phyloP scores from a whole-genome alignment of 2,888 invertebrate species.

The Leptura quadrifasciata region DNA sequence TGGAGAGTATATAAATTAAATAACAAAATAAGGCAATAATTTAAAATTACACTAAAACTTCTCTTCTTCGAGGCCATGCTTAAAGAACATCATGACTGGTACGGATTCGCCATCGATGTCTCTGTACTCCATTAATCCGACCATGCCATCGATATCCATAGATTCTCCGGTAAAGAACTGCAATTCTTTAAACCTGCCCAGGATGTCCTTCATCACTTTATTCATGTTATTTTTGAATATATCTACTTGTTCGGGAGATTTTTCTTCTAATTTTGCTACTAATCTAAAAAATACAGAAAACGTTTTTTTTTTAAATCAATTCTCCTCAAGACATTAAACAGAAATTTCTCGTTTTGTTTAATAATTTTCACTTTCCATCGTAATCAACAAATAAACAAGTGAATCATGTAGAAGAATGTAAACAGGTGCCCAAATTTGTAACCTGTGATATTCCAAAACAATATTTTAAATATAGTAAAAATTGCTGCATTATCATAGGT shows the following conservation, averaged over 20 bases:
- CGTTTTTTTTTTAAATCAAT: not conserved
- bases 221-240: slow-evolving; percentile 94
- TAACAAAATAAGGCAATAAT: slow-evolving; percentile 53
- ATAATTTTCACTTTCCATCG: not conserved
- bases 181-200: slow-evolving; percentile 92
- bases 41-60: slow-evolving; percentile 83
- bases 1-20: slow-evolving; percentile 53
- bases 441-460: not conserved
- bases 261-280: slow-evolving; percentile 87
- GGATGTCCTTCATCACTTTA: slow-evolving; percentile 93
- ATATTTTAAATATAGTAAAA: too few relatives aligned
- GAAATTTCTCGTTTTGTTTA: too few relatives aligned
- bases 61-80: slow-evolving; percentile 96
- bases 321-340: too few relatives aligned
- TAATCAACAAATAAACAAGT: not conserved
- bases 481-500: too few relatives aligned
- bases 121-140: slow-evolving; percentile 95
- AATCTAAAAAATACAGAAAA: slow-evolving; percentile 74
- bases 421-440: not conserved
- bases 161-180: slow-evolving; percentile 95
- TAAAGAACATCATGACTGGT: slow-evolving; percentile 96
- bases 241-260: slow-evolving; percentile 88
- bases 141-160: slow-evolving; percentile 95
- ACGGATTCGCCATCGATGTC: slow-evolving; percentile 88
- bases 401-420: not conserved